Conservation (phyloP, 2,797 vertebrate species). For the Limosa lapponica region DNA sequence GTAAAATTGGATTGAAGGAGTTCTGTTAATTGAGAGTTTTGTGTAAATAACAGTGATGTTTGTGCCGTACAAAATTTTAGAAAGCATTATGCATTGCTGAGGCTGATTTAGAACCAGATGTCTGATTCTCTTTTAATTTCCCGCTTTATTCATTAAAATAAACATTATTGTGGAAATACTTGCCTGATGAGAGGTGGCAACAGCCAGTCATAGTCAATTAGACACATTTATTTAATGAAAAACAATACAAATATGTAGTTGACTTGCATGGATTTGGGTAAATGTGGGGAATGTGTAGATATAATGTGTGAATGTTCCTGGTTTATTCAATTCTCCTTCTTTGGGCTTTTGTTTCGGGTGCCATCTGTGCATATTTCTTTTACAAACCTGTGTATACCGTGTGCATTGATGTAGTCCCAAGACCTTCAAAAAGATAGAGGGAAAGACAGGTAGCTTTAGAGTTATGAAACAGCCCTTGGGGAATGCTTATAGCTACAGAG, state of each 20-base stretch:
- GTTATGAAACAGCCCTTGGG: not conserved
- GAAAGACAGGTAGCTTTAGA: not conserved
- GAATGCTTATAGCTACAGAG: not conserved
- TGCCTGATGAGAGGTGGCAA: slow-evolving; percentile 32
- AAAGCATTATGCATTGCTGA: not conserved
- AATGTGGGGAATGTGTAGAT: not conserved
- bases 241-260: not conserved
- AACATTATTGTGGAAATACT: slow-evolving; percentile 16
- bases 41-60: slow-evolving; percentile 5
- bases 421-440: not conserved
- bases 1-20: slow-evolving; percentile 1
- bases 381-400: not conserved
- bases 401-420: not conserved
- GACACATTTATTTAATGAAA: slow-evolving; percentile 16
- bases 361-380: not conserved
- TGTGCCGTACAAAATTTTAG: not conserved
- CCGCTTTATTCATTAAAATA: slow-evolving; percentile 18
- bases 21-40: not conserved
- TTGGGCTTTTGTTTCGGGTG: not conserved
- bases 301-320: not conserved
- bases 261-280: not conserved
- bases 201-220: slow-evolving; percentile 22
- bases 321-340: not conserved
- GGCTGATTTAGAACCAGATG: not conserved
- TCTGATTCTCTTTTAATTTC: slow-evolving; percentile 1